Conservation (phyloP, 2,113 vertebrate genomes). For the Hystrix brachyura region DNA sequence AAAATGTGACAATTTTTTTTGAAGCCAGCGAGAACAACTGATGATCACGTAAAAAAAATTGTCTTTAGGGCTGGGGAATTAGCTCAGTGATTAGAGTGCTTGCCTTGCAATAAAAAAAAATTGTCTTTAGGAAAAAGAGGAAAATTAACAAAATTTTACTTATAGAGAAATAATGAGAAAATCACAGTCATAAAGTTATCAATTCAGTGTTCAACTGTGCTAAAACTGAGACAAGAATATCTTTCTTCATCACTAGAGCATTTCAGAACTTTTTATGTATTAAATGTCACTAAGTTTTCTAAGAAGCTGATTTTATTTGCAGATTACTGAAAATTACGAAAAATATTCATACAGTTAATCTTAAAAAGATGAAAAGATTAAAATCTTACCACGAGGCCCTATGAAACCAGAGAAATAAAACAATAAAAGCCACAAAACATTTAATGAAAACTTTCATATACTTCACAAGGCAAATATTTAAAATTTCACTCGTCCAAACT, state of each 20-base stretch:
- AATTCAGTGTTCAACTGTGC: neutral
- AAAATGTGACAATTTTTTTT: neutral
- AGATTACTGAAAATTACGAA: neutral
- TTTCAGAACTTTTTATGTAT: neutral
- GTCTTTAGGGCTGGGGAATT: too few relatives aligned
- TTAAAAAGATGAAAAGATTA: neutral
- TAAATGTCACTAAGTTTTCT: neutral
- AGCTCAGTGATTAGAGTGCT: too few relatives aligned
- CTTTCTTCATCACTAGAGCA: neutral
- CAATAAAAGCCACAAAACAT: neutral
- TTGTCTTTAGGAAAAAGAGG: neutral
- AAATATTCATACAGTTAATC: neutral
- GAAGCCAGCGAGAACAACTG: constrained; percentile 22
- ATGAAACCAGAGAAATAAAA: neutral
- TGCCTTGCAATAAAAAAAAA: too few relatives aligned
- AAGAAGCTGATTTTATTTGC: neutral
- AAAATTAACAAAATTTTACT: neutral
- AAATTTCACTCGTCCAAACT: neutral
- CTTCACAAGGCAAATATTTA: neutral
- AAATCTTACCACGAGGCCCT: neutral
- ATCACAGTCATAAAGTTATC: neutral
- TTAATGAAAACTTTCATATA: neutral
- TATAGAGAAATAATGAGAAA: constrained; percentile 37
- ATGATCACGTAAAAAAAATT: neutral
- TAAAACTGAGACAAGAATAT: neutral